Percentiles rank a stretch among this genome's conserved stretches.
Evolutionary conservation across 2,888 invertebrate genomes (phyloP).

Genomic region (Nasonia oneida): DNA sequence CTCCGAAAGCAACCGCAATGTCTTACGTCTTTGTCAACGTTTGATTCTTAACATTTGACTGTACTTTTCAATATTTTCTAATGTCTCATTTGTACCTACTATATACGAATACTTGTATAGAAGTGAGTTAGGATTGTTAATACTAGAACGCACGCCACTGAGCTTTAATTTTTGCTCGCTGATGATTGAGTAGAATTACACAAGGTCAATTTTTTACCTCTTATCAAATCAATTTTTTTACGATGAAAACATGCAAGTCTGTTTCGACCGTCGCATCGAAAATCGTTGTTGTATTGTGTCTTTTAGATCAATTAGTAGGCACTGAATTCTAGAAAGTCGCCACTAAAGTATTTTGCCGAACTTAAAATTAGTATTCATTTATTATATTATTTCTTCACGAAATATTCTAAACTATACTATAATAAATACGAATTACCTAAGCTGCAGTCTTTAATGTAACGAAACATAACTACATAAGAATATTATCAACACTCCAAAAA

Average conservation of each 20-base stretch:
- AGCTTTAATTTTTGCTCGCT: slow-evolving; percentile 6
- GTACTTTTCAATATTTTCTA: slow-evolving; percentile 25
- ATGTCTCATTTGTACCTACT: slow-evolving; percentile 6
- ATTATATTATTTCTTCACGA: slow-evolving; percentile 23
- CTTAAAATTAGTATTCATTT: neutral
- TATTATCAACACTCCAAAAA: slow-evolving; percentile 43
- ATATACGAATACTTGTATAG: neutral
- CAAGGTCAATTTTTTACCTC: neutral
- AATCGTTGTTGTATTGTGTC: neutral
- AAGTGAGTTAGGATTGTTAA: neutral
- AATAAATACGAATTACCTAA: slow-evolving; percentile 31
- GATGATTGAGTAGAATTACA: slow-evolving; percentile 24
- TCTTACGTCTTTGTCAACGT: slow-evolving; percentile 12
- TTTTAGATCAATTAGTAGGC: slow-evolving; percentile 28
- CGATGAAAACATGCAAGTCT: too few species aligned
- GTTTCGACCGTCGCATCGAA: too few species aligned
- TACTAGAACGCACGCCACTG: slow-evolving; percentile 20
- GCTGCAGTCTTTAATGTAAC: slow-evolving; percentile 32
- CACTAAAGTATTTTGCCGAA: too few species aligned
- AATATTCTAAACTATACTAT: slow-evolving; percentile 35
- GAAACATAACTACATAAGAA: slow-evolving; percentile 50
- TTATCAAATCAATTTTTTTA: too few species aligned
- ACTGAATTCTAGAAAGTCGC: neutral
- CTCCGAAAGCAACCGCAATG: slow-evolving; percentile 10
- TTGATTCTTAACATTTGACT: slow-evolving; percentile 33